Base-by-base conservation (phyloP, 2,797 vertebrate genomes). In the Sciurus vulgaris region DNA sequence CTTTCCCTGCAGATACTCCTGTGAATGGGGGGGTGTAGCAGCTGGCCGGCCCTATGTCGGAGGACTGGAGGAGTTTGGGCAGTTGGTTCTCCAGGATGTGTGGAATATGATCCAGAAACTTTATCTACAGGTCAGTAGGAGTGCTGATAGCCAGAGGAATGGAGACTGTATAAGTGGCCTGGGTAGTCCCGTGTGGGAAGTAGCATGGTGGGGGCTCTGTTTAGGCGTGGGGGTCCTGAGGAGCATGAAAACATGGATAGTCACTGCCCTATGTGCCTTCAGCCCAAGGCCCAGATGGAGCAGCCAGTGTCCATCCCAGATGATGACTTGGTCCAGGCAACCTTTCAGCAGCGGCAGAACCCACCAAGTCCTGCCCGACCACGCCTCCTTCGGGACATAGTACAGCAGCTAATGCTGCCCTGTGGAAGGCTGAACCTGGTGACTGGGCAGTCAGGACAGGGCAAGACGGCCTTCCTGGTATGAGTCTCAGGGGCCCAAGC, bases 391-490 rank as follows among this genome's bases (percentile, higher is more conserved):
- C 99, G 99, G 97, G 98, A 99, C 81, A 97, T 97, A 8, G 98
- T 99, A 97, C 99, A 98, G 97, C 99, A 98, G 73, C 97, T 98
- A 54, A 98, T 98, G 96, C 98, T 98, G 95, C 98, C 94, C 63
- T 97, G 97, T 7, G 97, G 98, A 44, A 89, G 97, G 35, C 78
- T 99, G 97, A 96, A 99, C 87, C 96, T 99, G 72, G 98, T 99
- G 95, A 98, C 98, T 0, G 99, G 98, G 8, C 98, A 97, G 56
- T 91, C 98, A 0, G 99, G 99, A 96, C 98, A 99, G 81, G 99
- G 99, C 3, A 99, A 99, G 98, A 99, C 99, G 0, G 97, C 99
- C 78, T 99, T 99, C 97, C 98, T 99, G 99, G 99, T 99, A 98
- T 13, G 93, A 61, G 49, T 72, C 54, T 65, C 72, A 9, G 73